Evolutionary conservation across 2,888 invertebrate genomes (phyloP).

Genomic region (Cantharis nigra): DNA sequence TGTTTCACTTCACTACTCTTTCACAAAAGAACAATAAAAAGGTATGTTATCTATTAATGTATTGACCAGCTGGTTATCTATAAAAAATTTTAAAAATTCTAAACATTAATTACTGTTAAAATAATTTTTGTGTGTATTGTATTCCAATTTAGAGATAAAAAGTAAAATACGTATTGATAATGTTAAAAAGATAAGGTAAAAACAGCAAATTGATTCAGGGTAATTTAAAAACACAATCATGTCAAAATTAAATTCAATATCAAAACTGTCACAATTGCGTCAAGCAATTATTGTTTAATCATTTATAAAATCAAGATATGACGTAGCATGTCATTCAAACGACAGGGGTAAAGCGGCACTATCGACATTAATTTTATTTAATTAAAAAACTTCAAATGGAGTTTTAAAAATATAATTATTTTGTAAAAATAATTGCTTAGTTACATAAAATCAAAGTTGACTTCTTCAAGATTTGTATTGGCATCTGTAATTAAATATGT

Average conservation of each 20-base stretch:
- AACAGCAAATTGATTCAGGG: background rate
- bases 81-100: background rate
- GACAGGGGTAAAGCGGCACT: background rate
- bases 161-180: background rate
- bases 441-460: too few relatives aligned
- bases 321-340: background rate
- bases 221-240: background rate
- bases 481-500: too few relatives aligned
- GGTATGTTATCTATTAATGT: too few relatives aligned
- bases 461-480: too few relatives aligned
- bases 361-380: background rate
- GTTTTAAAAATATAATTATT: background rate
- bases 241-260: constrained; percentile 8
- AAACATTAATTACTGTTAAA: background rate
- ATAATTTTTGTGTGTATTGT: background rate
- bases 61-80: background rate
- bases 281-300: background rate
- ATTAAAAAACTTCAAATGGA: background rate
- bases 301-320: constrained; percentile 6
- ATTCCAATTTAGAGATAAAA: background rate
- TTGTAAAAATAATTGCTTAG: background rate
- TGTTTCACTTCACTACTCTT: too few relatives aligned
- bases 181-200: background rate
- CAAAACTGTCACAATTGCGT: constrained; percentile 2
- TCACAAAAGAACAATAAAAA: too few relatives aligned